Base-by-base conservation (phyloP, 2,888 invertebrate genomes). In the Eupithecia tripunctaria region DNA sequence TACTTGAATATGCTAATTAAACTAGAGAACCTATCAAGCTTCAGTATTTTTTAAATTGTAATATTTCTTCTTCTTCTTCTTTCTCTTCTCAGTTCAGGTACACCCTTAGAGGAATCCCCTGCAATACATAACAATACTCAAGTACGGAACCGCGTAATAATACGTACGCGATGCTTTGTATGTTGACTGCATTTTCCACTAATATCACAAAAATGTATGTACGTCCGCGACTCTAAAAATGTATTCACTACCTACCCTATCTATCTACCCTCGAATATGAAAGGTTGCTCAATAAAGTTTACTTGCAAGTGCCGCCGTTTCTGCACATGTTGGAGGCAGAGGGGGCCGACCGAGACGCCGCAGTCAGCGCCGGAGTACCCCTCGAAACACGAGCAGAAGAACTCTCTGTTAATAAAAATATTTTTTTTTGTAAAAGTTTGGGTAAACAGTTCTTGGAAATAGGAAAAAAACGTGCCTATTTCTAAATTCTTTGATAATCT, bases 301-400 rank as follows among this genome's bases (percentile, higher is more conserved):
- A 98, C 98, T 97, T 96, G 96, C 98, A 98, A 68, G 95, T 96
- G 75, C 97, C 98, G 51, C 97, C 97, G 84, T 98, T 98, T 89
- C 96, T 96, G 90, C 98, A 98, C 85, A 96, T 95, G 83, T 91
- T 92, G 60, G 92, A 87, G 38, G 90, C 98, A 98, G 72, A 97
- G 95, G 0, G 97, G 97, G 18, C 98, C 98, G 81, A 96, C n/a
- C n/a, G n/a, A n/a, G n/a, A n/a, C 95, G 62, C 97, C 97, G 88
- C 98, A 98, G 86, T 96, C 96, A 6, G 93, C 89, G 10, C 98
- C 98, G 69, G 95, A 96, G 91, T 97, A 98, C 60, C 97, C 97
- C 70, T 96, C 95, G 90, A 97, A 98, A 90, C 98, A 98, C 72
- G 96, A 95, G 89, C 98, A 98, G 86, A 94, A 95, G 90, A 97